These are phyloP conservation scores for Drosophila repleta DNA, from an alignment of 1,140 invertebrate species.

Conservation along the genomic window DNA sequence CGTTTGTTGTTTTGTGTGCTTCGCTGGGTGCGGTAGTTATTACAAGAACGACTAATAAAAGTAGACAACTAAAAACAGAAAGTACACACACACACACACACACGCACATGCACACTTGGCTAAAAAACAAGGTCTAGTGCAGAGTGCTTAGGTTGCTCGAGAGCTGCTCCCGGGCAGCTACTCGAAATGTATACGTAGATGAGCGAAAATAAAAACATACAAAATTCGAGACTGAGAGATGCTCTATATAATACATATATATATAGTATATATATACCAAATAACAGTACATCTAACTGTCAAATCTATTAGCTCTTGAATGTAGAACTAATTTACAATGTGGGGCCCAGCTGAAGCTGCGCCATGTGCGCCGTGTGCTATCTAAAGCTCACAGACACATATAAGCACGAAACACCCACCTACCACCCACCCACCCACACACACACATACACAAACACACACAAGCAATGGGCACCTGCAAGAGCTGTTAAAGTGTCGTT, in stretches of 20 bases:
- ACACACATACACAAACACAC: not conserved
- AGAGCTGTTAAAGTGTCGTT: slow-evolving; percentile 79
- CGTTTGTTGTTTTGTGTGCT: slow-evolving; percentile 7
- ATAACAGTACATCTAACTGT: not conserved
- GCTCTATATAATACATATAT: not conserved
- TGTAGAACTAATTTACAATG: slow-evolving; percentile 17
- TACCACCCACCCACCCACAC: slow-evolving; percentile 2
- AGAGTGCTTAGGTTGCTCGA: slow-evolving; percentile 37
- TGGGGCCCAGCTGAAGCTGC: not conserved
- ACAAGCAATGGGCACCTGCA: slow-evolving; percentile 56
- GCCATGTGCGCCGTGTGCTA: not conserved
- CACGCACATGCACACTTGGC: slow-evolving; percentile 27
- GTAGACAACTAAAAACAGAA: slow-evolving; percentile 67
- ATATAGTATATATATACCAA: too few relatives aligned
- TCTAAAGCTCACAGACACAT: not conserved
- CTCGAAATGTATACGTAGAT: slow-evolving; percentile 4
- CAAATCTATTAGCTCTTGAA: slow-evolving; percentile 6
- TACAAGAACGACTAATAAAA: slow-evolving; percentile 76
- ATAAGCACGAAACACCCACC: too few relatives aligned
- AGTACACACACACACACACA: slow-evolving; percentile 18
- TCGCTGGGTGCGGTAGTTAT: slow-evolving; percentile 58
- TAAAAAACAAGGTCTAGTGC: slow-evolving; percentile 69
- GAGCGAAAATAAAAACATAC: not conserved
- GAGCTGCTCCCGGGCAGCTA: slow-evolving; percentile 21
- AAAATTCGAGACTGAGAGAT: slow-evolving; percentile 18